Base-by-base conservation (phyloP, 2,797 vertebrate genomes). In the Hipposideros larvatus region DNA sequence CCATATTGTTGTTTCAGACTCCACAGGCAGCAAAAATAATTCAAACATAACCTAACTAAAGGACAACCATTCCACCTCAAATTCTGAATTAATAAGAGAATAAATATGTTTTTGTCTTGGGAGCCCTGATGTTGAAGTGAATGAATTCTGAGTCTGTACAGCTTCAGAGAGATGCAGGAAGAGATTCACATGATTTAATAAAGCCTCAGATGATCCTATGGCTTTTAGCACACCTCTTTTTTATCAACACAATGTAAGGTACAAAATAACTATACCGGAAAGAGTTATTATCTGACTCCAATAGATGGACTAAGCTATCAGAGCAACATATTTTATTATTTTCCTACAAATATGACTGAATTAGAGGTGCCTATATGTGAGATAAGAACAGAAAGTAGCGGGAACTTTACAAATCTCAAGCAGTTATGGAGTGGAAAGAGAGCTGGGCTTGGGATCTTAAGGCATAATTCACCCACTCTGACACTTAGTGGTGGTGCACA, bases 41-140 rank as follows among this genome's bases (percentile, higher is more conserved):
- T 80, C 55, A 88, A 61, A 66, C 1, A 66, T 10, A 51, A 63
- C 37, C 16, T 78, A 91, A 65, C n/a, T 26, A 83, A 91, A 87
- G 16, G 10, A 57, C 6, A 59, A 37, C 1, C 2, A n/a, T 43
- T 71, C 9, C 16, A 59, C 3, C 31, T 71, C 48, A 46, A 34
- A 84, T 75, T 66, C 19, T 57, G 21, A 77, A 94, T 73, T 93
- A 78, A 88, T 93, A 83, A 74, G 4, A 68, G 78, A 66, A 55
- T 31, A 46, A 65, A 26, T 21, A 28, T 53, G 1, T n/a, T 16
- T 74, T 88, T 87, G 15, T 37, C 22, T 31, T 88, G 15, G 4
- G 57, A 84, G 1, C 9, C 31, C 16, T 48, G 19, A 89, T 55
- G 79, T 15, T 48, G 24, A 93, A 68, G 31, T 68, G 21, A 87